These are phyloP conservation scores for Leptopilina drosophilae DNA, from an alignment of 2,888 invertebrate genomes.

Conservation along the genomic window DNA sequence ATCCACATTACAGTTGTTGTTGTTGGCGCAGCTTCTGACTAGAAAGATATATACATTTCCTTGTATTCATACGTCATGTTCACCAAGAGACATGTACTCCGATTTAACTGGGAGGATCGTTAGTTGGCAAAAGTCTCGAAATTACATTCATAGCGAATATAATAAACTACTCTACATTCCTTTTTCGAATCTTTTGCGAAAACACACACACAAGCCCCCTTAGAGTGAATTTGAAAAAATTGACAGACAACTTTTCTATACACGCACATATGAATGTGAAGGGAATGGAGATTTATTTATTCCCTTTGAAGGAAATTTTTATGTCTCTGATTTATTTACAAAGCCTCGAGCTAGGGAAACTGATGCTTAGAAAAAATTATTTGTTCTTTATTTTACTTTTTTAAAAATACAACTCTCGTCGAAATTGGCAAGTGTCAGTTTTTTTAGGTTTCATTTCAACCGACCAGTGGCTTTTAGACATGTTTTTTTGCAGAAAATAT, in stretches of 20 bases:
- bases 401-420: no score
- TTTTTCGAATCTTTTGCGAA: conserved; percentile 13
- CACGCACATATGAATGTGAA: no score
- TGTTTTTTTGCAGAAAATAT: no score
- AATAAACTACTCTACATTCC: conserved; percentile 37
- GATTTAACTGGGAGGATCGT: conserved; percentile 40
- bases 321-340: no score
- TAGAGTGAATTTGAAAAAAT: not conserved
- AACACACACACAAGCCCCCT: not conserved
- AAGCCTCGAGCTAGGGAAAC: no score
- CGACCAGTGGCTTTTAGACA: no score
- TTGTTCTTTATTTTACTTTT: no score
- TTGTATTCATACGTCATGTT: conserved; percentile 41
- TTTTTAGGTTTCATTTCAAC: no score
- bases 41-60: conserved; percentile 37
- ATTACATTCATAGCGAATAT: conserved; percentile 40
- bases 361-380: no score
- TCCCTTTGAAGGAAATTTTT: no score
- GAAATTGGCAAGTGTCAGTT: no score
- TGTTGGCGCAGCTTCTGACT: conserved; percentile 22
- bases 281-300: no score
- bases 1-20: conserved; percentile 12
- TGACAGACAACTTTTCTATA: not conserved
- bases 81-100: conserved; percentile 33
- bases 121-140: conserved; percentile 36